Conservation (phyloP, 1,140 invertebrate species). For the Laupala kohalensis region DNA sequence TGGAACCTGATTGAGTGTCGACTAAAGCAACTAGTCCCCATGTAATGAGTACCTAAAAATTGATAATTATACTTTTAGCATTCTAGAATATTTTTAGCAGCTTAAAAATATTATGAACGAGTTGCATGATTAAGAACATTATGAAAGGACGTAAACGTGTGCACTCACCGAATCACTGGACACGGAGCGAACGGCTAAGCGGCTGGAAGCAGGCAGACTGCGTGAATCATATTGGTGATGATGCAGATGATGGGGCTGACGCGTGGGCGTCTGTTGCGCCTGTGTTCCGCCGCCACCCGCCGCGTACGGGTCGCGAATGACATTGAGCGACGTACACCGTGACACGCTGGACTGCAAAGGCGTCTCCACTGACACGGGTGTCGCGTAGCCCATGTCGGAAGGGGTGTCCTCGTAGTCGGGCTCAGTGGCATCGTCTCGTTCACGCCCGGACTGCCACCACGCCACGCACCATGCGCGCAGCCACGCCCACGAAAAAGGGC, state of each 20-base stretch:
- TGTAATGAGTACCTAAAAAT: too few relatives aligned
- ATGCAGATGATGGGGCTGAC: conserved; percentile 16
- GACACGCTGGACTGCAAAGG: conserved; percentile 67
- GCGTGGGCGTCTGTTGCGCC: conserved; percentile 20
- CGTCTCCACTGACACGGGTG: conserved; percentile 73
- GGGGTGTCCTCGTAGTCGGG: conserved; percentile 47
- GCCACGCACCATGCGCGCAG: conserved; percentile 66
- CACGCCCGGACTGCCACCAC: conserved; percentile 72
- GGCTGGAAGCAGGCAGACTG: conserved; percentile 21
- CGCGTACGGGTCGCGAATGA: conserved; percentile 56
- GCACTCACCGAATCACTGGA: conserved; percentile 48
- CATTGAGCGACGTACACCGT: conserved; percentile 68
- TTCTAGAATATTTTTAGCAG: too few relatives aligned
- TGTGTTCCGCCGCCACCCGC: conserved; percentile 20
- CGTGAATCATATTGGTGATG: conserved; percentile 19
- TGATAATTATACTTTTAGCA: too few relatives aligned
- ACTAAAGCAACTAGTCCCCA: too few relatives aligned
- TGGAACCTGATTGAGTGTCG: too few relatives aligned
- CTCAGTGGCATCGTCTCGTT: conserved; percentile 52
- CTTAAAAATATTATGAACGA: too few relatives aligned
- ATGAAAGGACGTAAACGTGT: too few relatives aligned
- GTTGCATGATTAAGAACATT: too few relatives aligned
- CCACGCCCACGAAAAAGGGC: conserved; percentile 40
- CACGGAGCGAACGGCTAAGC: conserved; percentile 41
- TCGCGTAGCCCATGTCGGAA: conserved; percentile 61